These are phyloP conservation scores for Montipora capitata DNA, from an alignment of 92 coral and sea anemone species.

Conservation along the genomic window DNA sequence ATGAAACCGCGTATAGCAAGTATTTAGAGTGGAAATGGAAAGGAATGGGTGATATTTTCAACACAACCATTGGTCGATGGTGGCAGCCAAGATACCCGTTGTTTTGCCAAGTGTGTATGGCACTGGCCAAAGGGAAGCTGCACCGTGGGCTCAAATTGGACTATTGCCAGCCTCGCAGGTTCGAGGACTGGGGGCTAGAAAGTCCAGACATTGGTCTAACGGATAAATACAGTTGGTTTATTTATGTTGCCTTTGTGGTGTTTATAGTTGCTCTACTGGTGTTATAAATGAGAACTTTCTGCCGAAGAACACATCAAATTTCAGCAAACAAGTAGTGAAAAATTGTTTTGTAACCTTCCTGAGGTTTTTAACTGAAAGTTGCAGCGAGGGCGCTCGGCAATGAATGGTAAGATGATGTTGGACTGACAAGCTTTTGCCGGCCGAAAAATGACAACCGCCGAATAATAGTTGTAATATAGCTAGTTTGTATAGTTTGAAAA, in stretches of 20 bases:
- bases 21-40: conserved; percentile 97
- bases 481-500: not conserved
- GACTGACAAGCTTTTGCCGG: too few relatives aligned
- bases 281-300: conserved; percentile 18
- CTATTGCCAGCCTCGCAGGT: conserved; percentile 83
- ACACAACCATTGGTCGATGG: conserved; percentile 95
- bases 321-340: not conserved
- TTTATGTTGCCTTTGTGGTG: conserved; percentile 70
- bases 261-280: conserved; percentile 65
- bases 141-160: conserved; percentile 92
- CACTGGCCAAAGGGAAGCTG: conserved; percentile 93
- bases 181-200: conserved; percentile 89
- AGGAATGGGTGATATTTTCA: conserved; percentile 87
- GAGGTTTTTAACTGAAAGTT: not conserved
- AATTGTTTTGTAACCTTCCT: not conserved
- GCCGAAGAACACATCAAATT: not conserved
- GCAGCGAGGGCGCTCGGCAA: not conserved
- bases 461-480: not conserved
- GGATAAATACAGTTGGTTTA: conserved; percentile 69
- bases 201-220: conserved; percentile 61
- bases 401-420: too few relatives aligned
- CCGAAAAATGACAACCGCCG: not conserved
- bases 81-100: conserved; percentile 95
- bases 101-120: conserved; percentile 98
- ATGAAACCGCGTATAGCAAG: conserved; percentile 92